phyloP scores from a whole-genome alignment of 2,113 vertebrate species.

The Nymphicus hollandicus region DNA sequence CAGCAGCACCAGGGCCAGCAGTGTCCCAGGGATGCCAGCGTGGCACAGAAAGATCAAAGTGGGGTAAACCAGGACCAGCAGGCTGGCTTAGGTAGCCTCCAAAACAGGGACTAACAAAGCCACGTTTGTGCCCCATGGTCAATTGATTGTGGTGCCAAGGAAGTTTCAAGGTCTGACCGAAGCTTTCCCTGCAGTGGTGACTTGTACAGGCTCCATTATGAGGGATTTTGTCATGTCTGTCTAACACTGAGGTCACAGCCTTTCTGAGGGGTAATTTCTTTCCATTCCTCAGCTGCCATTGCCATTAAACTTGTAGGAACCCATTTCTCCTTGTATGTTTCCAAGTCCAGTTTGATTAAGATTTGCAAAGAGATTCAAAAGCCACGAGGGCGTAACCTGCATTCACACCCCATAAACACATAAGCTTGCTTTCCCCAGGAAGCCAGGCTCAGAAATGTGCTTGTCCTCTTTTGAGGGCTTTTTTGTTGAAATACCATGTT shows the following conservation, averaged over 20 bases:
- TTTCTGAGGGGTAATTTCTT: not conserved
- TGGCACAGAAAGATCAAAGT: not conserved
- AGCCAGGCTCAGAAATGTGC: not conserved
- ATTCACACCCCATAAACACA: not conserved
- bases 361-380: not conserved
- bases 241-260: not conserved
- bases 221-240: not conserved
- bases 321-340: not conserved
- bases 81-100: not conserved
- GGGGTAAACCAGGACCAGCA: not conserved
- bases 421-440: not conserved
- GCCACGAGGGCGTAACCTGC: not conserved
- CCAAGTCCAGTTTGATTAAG: not conserved
- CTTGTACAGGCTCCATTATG: not conserved
- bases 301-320: not conserved
- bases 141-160: not conserved
- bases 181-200: not conserved
- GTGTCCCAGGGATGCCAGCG: not conserved
- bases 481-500: not conserved
- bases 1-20: not conserved
- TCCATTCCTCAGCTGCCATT: not conserved
- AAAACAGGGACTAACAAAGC: not conserved
- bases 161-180: not conserved
- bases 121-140: not conserved
- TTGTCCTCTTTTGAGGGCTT: not conserved